Percentiles rank a stretch among this genome's conserved stretches.
Evolutionary conservation across 2,797 vertebrate species (phyloP).

Genomic region (Gallinago stenura): DNA sequence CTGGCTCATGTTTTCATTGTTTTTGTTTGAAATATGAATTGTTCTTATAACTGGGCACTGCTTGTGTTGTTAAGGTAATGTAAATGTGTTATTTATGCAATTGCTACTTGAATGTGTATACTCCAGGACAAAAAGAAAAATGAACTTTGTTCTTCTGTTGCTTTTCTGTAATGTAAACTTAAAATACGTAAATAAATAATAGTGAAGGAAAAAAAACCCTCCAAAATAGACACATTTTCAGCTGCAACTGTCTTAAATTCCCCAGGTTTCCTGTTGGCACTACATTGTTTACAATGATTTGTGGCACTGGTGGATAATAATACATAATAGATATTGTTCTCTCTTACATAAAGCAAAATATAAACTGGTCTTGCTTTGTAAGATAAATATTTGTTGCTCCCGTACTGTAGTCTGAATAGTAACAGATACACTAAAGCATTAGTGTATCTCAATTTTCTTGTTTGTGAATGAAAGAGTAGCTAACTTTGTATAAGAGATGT

Average conservation of each 20-base stretch:
- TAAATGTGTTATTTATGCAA: not conserved
- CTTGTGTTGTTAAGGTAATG: not conserved
- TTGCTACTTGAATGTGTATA: not conserved
- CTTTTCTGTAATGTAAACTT: not conserved
- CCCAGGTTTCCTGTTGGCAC: not conserved
- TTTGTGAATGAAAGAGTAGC: not conserved
- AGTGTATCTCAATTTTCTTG: not conserved
- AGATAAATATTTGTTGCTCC: not conserved
- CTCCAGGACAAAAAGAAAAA: not conserved
- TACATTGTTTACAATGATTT: not conserved
- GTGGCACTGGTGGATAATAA: not conserved
- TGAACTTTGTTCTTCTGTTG: not conserved
- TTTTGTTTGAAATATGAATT: not conserved
- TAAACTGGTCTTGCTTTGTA: not conserved
- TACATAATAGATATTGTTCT: not conserved
- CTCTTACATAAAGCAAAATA: not conserved
- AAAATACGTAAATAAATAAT: not conserved
- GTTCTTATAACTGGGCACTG: fast-evolving
- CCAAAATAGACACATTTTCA: not conserved
- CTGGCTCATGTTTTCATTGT: not conserved
- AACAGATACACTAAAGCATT: not conserved
- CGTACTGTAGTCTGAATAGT: not conserved
- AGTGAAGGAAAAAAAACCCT: not conserved
- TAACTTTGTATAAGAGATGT: not conserved
- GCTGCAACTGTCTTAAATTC: not conserved